Conservation (phyloP, 2,797 vertebrate genomes). For the Anisognathus igniventris region DNA sequence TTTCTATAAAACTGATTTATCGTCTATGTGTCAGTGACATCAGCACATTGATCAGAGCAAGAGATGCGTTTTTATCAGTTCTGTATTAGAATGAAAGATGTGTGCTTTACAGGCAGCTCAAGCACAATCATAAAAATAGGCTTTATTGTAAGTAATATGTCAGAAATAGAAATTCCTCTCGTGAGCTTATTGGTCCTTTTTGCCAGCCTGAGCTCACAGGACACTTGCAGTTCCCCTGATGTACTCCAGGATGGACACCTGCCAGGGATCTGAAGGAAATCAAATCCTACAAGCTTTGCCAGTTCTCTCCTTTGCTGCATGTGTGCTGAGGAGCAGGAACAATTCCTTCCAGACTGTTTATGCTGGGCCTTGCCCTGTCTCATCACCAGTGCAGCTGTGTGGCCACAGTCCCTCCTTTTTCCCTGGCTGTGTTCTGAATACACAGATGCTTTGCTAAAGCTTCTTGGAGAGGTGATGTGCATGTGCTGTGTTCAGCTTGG, state of each 20-base stretch:
- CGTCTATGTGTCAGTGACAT: neutral
- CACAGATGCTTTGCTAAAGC: neutral
- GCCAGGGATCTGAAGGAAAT: neutral
- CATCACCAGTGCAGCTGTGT: neutral
- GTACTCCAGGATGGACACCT: neutral
- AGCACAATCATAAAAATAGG: neutral
- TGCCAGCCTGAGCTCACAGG: neutral
- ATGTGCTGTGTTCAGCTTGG: neutral
- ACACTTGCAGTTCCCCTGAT: neutral
- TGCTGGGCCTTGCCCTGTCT: neutral
- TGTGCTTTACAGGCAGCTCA: neutral
- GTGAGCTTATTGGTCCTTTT: neutral
- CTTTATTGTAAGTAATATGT: neutral
- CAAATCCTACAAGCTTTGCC: neutral
- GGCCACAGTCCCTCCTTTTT: neutral
- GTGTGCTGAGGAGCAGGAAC: neutral
- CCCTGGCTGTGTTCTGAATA: neutral
- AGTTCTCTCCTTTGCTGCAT: neutral
- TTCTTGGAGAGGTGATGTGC: neutral
- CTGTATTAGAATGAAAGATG: neutral
- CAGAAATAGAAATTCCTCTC: slow-evolving; percentile 1
- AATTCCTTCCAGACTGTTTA: neutral
- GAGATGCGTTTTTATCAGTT: neutral
- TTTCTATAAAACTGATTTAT: neutral
- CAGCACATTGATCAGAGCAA: neutral